Base-by-base conservation (phyloP, 2,113 vertebrate species). In the Dissostichus mawsoni region DNA sequence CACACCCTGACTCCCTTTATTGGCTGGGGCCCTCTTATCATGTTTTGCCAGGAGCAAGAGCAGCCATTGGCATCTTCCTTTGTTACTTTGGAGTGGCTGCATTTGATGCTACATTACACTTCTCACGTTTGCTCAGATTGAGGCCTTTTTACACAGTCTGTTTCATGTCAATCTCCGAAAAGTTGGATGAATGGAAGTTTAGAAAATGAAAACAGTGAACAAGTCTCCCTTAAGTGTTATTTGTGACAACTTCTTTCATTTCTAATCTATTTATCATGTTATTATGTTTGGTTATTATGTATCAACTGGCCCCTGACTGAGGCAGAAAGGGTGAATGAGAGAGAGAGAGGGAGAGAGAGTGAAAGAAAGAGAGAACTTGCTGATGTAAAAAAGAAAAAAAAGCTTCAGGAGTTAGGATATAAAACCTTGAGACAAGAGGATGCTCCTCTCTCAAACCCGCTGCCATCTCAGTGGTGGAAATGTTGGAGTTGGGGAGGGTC, bases 1-100 rank as follows among this genome's bases (percentile, higher is more conserved):
- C 83, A 44, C 90, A 83, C 90, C 89, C 93, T 92, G 94, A 90
- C 88, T 82, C 75, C 77, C 73, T 89, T 90, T 90, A 90, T 92
- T 90, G 88, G 94, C 94, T 88, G 81, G 89, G 87, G 90, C 92
- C 91, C 87, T 85, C 93, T 96, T 96, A 96, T 96, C 96, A 76
- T 86, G 90, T 86, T 90, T 89, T 94, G 73, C 86, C 96, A 96
- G 96, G 41, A 95, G 94, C 86, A 91, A 83, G 63, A 83, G 48
- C 69, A 76, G 23, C 84, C 86, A 92, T 87, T 94, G 89, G 84
- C 91, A 91, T 93, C 90, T 77, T 87, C 80, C 81, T 90, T 81
- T 92, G 80, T 78, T 73, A 76, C 86, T 87, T 88, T 93, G 83
- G 90, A 85, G 88, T 73, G 61, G 69, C 71, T 78, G 77, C 41